These are phyloP conservation scores for Austrolebias charrua DNA, from an alignment of 2,797 vertebrate genomes.

Conservation along the genomic window DNA sequence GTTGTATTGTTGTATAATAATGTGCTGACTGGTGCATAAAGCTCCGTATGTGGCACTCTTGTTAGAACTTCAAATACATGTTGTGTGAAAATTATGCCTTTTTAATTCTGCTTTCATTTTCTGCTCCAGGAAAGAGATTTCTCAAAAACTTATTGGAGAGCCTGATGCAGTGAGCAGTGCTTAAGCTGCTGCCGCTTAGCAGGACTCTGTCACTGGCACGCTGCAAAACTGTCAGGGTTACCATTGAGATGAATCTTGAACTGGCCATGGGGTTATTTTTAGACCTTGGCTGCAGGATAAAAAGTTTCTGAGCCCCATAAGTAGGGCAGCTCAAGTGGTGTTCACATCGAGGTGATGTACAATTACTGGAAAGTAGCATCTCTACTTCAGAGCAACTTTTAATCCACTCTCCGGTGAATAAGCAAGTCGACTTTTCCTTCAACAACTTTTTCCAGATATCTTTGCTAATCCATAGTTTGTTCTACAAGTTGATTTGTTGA, in stretches of 20 bases:
- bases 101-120: conserved; percentile 44
- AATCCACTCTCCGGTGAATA: conserved; percentile 69
- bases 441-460: conserved; percentile 35
- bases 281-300: conserved; percentile 79
- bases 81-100: conserved; percentile 15
- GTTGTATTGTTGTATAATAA: too few species aligned
- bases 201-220: conserved; percentile 72
- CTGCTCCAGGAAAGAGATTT: conserved; percentile 28
- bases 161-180: conserved; percentile 35
- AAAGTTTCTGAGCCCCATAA: conserved; percentile 81
- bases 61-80: conserved; percentile 19
- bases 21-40: too few species aligned
- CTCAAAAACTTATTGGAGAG: conserved; percentile 11
- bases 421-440: conserved; percentile 58
- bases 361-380: conserved; percentile 78
- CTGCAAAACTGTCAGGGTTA: conserved; percentile 78
- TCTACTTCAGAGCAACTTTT: conserved; percentile 72
- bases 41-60: too few species aligned
- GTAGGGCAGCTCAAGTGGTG: conserved; percentile 81
- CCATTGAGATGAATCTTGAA: conserved; percentile 78
- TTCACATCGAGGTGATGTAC: conserved; percentile 79
- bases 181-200: conserved; percentile 65
- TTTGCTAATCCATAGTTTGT: conserved; percentile 58
- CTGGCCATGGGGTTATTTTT: conserved; percentile 80
- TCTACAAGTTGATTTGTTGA: conserved; percentile 37